Conservation (phyloP, 1,140 invertebrate genomes). For the Bombus superbus region DNA sequence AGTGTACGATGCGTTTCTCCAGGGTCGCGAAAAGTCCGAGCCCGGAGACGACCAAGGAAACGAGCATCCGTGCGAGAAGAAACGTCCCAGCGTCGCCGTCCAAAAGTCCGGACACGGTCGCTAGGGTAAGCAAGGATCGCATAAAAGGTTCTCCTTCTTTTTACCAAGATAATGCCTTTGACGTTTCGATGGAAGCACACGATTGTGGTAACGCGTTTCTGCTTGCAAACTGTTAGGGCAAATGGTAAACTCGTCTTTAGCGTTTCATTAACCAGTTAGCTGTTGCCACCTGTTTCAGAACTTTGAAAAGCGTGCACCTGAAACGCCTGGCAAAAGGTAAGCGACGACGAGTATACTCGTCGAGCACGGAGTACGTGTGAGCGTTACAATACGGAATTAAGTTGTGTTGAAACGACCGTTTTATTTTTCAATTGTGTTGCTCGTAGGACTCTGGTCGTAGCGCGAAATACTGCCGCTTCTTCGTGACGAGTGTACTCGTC, state of each 20-base stretch:
- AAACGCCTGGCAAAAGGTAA: too few species aligned
- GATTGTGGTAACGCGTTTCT: neutral
- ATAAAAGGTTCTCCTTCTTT: neutral
- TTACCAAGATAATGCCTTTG: neutral
- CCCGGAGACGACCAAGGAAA: constrained; percentile 61
- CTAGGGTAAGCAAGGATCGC: constrained; percentile 59
- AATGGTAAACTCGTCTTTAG: neutral
- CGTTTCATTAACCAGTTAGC: too few species aligned
- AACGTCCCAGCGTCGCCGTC: constrained; percentile 62
- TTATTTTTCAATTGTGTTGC: accelerated
- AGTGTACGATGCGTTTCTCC: constrained; percentile 55
- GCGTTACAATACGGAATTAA: too few species aligned
- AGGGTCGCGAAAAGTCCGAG: constrained; percentile 70
- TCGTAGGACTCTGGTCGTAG: too few species aligned
- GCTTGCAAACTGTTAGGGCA: neutral
- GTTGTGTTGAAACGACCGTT: too few species aligned
- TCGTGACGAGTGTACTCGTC: too few species aligned
- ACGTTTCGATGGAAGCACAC: neutral
- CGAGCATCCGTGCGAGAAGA: constrained; percentile 51
- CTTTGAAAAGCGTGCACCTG: too few species aligned
- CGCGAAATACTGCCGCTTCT: too few species aligned
- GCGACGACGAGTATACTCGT: too few species aligned
- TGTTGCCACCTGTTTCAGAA: too few species aligned
- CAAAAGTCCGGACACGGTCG: constrained; percentile 62
- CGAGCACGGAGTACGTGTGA: too few species aligned